Base-by-base conservation (phyloP, 1,140 invertebrate genomes). In the Drosophila seguyi region DNA sequence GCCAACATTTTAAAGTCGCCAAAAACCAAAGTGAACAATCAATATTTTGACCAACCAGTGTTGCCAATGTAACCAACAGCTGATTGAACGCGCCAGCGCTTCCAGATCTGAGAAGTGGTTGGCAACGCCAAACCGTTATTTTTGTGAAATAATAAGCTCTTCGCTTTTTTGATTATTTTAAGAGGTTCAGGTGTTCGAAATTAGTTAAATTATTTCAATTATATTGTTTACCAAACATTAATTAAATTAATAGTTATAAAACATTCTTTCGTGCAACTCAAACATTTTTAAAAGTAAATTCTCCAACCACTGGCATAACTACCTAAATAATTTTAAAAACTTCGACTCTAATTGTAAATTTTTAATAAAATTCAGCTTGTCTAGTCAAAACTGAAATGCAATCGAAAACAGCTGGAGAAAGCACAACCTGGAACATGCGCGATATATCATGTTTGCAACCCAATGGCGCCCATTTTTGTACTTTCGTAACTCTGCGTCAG, bases 1-100 rank as follows among this genome's bases (percentile, higher is more conserved):
- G 36, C 14, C 29, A 20, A 41, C 68, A 72, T 72, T 71, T 72
- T 59, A 50, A 41, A 71, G 22, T 71, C 14, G 42, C 68, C 42
- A 72, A 72, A 62, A 67, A 67, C 18, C 42, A 39, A 52, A 52
- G 45, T 69, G 66, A 69, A 69, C 45, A 72, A 72, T 72, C 68
- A 72, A 72, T 72, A 72, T 72, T 72, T 69, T 69, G 65, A 58
- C 48, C 63, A 53, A 20, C 22, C 29, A 55, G 67, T 20, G 66
- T 68, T 66, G 61, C 61, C 61, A 67, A 36, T 18, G 11, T 3
- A 16, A 36, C 11, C 2, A 68, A 65, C 65, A 68, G 65, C 60
- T 68, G 65, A 41, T 41, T 68, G 34, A 6, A 20, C 18, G 36
- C 36, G 45, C n/a, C 45, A 52, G 65, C 4, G 61, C 45, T 68